A percentile compares a stretch with the other conserved stretches of the same genome.
phyloP scores from a whole-genome alignment of 2,113 vertebrate species.

The Lophochroa leadbeateri region DNA sequence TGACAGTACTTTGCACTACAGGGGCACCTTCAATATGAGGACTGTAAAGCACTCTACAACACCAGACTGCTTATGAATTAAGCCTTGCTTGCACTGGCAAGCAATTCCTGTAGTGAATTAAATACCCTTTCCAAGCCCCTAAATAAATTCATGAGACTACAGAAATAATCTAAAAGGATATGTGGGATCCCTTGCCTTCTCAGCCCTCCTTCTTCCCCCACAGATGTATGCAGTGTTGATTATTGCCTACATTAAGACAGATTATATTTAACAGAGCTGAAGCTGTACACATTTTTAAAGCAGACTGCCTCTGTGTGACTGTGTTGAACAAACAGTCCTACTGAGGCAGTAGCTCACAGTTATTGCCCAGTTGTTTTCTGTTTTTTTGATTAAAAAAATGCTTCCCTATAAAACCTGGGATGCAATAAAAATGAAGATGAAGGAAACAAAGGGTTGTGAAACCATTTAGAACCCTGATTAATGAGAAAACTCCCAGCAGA shows the following conservation, averaged over 20 bases:
- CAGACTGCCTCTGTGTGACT: not conserved
- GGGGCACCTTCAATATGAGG: not conserved
- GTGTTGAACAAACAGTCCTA: not conserved
- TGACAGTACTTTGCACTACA: not conserved
- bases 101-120: not conserved
- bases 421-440: slow-evolving; percentile 7
- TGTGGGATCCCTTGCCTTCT: not conserved
- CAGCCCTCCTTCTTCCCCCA: not conserved
- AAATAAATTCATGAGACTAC: not conserved
- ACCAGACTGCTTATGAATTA: not conserved
- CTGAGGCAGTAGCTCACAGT: not conserved
- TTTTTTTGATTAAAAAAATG: accelerated
- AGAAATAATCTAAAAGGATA: not conserved
- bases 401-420: not conserved
- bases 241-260: not conserved
- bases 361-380: not conserved
- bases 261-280: not conserved
- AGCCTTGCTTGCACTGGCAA: not conserved
- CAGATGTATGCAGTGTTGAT: not conserved
- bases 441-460: slow-evolving; percentile 24
- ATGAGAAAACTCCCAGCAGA: slow-evolving; percentile 35
- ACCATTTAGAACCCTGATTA: slow-evolving; percentile 14
- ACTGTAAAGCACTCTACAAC: not conserved
- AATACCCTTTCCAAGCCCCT: not conserved
- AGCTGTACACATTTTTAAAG: not conserved